Base-by-base conservation (phyloP, 2,113 vertebrate species). In the Malaclemys terrapin region DNA sequence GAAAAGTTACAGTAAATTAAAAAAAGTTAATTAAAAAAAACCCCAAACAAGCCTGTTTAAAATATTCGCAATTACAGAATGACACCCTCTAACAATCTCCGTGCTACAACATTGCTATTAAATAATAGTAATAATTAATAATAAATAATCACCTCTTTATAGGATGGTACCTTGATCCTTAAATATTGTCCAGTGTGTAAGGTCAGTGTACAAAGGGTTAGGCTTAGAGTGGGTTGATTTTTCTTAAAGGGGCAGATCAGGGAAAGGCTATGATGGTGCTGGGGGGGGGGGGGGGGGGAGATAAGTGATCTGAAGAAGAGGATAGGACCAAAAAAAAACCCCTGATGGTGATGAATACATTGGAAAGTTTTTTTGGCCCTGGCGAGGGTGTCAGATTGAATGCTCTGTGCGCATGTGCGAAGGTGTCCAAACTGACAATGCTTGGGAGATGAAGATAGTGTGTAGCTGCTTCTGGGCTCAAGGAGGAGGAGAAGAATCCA, bases 371-470 rank as follows among this genome's bases (percentile, higher is more conserved):
- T 98, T 99, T 99, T 99, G 99, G 99, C 99, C 99, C 98, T 98
- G 98, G 99, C 98, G 99, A 99, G 99, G 99, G 99, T 99, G 99
- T 99, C 99, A 99, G 99, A 99, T 99, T 99, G 99, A 99, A 99
- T 98, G 99, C 99, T 99, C 99, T 99, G 99, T 99, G 99, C 99
- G 99, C 99, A 99, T 99, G 99, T 99, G 99, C 99, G 99, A 99
- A 99, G 99, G 99, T 99, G 99, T 99, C 99, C 99, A 98, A 99
- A 99, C 99, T 99, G 99, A 99, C 99, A 99, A 99, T 99, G 99
- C 99, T 99, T 97, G 99, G 99, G 99, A 99, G 99, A 99, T 99
- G 99, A 99, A 99, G 99, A 99, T 99, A 99, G 99, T 99, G 99
- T 99, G 99, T 98, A 98, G 99, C 99, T 99, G 99, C 99, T 99